Percentiles rank a stretch among this genome's conserved stretches.
Evolutionary conservation across 1,140 invertebrate species (phyloP).

Genomic region (Pogonomyrmex californicus): DNA sequence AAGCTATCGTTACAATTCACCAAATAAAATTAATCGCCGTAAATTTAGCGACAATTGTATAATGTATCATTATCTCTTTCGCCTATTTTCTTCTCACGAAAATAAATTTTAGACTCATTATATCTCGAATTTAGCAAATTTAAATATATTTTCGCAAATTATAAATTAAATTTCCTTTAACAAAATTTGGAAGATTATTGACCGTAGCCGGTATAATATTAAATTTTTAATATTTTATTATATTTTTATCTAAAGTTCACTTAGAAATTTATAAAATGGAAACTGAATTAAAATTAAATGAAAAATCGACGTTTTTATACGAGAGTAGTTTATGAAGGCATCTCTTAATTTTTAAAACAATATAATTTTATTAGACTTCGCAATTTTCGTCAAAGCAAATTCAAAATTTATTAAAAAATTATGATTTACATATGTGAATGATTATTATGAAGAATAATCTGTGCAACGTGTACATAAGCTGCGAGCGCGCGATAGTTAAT

Average conservation of each 20-base stretch:
- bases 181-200: neutral
- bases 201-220: neutral
- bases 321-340: neutral
- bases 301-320: neutral
- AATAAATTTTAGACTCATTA: neutral
- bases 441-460: neutral
- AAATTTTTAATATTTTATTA: neutral
- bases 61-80: neutral
- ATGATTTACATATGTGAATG: neutral
- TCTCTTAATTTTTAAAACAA: neutral
- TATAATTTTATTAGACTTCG: neutral
- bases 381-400: neutral
- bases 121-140: neutral
- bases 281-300: conserved; percentile 5
- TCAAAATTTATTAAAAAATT: neutral
- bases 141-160: neutral
- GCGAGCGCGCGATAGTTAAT: conserved; percentile 9
- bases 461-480: neutral
- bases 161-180: neutral
- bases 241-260: neutral
- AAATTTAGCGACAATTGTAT: conserved; percentile 14
- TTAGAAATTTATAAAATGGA: conserved; percentile 1
- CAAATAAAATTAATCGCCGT: conserved; percentile 14
- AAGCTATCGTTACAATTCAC: conserved; percentile 17
- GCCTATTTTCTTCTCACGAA: neutral